Percentiles rank a stretch among this genome's conserved stretches.
Evolutionary conservation across 2,113 vertebrate genomes (phyloP).

Genomic region (Sphyrna mokarran): DNA sequence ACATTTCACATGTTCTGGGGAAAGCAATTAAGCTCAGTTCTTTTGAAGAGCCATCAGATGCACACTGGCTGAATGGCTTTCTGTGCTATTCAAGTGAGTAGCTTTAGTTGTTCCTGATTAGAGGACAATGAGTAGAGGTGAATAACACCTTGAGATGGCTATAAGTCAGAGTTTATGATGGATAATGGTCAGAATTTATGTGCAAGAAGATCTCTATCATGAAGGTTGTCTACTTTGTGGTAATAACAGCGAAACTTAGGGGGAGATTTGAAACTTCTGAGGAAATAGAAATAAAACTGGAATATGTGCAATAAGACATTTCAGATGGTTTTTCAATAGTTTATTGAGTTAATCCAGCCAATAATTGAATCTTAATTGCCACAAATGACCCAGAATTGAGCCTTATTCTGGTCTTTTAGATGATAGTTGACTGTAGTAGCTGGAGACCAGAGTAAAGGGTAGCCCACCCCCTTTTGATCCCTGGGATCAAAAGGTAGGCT

Average conservation of each 20-base stretch:
- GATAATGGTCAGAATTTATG: neutral
- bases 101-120: neutral
- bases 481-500: neutral
- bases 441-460: neutral
- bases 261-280: neutral
- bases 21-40: neutral
- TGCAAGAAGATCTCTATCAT: neutral
- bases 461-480: too few species aligned
- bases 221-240: neutral
- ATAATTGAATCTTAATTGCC: neutral
- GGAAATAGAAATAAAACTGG: neutral
- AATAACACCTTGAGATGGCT: neutral
- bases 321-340: neutral
- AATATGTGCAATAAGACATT: neutral
- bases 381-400: neutral
- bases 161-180: neutral
- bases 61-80: neutral
- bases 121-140: neutral
- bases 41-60: neutral
- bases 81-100: neutral
- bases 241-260: neutral
- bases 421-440: neutral
- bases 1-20: neutral
- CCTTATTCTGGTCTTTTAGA: neutral
- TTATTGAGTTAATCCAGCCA: neutral